These are phyloP conservation scores for Drosophila pseudoananassae DNA, from an alignment of 1,140 invertebrate species.

Conservation along the genomic window DNA sequence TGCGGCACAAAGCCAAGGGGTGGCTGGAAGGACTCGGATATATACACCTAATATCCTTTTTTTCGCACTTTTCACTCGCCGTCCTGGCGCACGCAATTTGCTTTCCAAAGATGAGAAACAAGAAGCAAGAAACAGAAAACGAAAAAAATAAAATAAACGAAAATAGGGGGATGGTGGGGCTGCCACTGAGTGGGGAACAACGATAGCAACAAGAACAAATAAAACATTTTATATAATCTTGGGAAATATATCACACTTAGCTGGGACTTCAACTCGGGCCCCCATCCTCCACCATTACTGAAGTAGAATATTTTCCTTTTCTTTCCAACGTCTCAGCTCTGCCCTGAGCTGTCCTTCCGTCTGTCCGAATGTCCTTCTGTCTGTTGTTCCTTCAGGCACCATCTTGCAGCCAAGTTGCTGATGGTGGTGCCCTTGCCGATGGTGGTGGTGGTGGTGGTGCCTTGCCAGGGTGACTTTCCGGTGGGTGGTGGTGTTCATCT, in stretches of 20 bases:
- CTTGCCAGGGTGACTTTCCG: constrained; percentile 26
- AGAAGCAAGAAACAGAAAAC: constrained; percentile 31
- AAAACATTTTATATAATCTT: constrained; percentile 84
- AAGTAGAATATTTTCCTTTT: constrained; percentile 47
- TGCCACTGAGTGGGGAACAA: background rate
- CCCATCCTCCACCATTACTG: constrained; percentile 6
- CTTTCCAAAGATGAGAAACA: constrained; percentile 52
- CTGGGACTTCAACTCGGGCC: constrained; percentile 43
- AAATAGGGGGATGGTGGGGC: constrained; percentile 14
- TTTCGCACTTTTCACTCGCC: constrained; percentile 35
- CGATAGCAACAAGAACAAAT: constrained; percentile 72
- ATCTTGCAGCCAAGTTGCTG: constrained; percentile 63
- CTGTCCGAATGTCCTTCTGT: constrained; percentile 53
- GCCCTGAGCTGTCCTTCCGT: constrained; percentile 38
- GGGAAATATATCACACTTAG: constrained; percentile 84
- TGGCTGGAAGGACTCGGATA: constrained; percentile 5
- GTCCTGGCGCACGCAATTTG: constrained; percentile 71
- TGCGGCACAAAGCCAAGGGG: constrained; percentile 25
- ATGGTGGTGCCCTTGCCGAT: constrained; percentile 34
- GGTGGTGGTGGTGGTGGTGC: constrained; percentile 37
- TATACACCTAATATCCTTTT: constrained; percentile 74
- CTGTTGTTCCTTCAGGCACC: constrained; percentile 71
- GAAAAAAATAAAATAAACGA: background rate
- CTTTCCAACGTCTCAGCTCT: constrained; percentile 23
- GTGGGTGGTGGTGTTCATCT: constrained; percentile 65